A percentile compares a stretch with the other conserved stretches of the same genome.
Conservation (phyloP, 2,113 vertebrate species). For the Dipodomys spectabilis region DNA sequence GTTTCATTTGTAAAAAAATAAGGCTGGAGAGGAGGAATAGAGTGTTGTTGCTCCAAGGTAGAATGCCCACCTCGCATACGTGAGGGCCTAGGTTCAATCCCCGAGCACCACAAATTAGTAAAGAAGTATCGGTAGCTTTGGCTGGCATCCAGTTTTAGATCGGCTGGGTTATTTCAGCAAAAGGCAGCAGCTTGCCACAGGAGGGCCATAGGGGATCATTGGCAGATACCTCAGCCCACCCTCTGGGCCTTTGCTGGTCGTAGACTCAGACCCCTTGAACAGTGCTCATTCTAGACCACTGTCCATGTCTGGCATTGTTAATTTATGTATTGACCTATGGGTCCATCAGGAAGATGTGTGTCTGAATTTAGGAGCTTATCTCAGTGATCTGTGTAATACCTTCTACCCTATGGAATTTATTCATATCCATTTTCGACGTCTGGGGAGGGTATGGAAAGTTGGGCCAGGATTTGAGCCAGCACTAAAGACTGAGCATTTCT, state of each 20-base stretch:
- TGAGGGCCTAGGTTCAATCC: background rate
- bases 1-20: constrained; percentile 39
- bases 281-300: background rate
- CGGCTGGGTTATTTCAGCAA: background rate
- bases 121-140: background rate
- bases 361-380: background rate
- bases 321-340: fast-evolving
- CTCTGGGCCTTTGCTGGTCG: fast-evolving
- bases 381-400: background rate
- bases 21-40: background rate
- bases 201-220: fast-evolving
- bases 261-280: fast-evolving
- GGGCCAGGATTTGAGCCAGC: background rate
- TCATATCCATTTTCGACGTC: too few relatives aligned
- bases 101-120: background rate
- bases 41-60: background rate
- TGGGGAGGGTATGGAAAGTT: background rate
- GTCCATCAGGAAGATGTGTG: background rate
- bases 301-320: fast-evolving
- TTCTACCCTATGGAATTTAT: background rate
- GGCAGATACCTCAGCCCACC: too few relatives aligned
- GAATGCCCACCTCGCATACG: background rate
- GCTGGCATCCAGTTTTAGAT: background rate
- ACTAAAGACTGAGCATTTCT: background rate
- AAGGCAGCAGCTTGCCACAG: background rate